These are phyloP conservation scores for Anolis sagrei DNA, from an alignment of 2,113 vertebrate genomes.

Conservation along the genomic window DNA sequence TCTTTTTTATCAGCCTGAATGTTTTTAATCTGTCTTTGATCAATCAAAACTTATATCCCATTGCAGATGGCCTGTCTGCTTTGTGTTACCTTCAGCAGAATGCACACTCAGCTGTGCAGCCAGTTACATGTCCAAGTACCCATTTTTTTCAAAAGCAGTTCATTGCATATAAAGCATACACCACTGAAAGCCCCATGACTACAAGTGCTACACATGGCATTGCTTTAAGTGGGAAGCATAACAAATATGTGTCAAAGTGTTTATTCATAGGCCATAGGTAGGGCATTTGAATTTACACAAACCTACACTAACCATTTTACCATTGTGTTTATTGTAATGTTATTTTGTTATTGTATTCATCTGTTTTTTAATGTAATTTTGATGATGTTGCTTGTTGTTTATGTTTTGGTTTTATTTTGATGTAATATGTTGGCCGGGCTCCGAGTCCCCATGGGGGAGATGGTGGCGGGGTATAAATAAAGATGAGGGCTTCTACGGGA, in stretches of 20 bases:
- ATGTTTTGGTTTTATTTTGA: no score
- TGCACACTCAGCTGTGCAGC: neutral
- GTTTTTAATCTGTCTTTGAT: neutral
- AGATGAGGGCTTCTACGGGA: no score
- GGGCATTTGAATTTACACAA: neutral
- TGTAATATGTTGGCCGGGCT: no score
- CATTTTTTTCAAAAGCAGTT: neutral
- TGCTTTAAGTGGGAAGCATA: neutral
- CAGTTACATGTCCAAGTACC: neutral
- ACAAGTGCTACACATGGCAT: neutral
- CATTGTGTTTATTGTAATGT: no score
- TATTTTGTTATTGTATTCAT: no score
- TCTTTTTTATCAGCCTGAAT: neutral
- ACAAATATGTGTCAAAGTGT: no score
- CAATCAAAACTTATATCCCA: neutral
- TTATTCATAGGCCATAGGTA: neutral
- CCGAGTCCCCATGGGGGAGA: no score
- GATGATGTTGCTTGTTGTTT: no score
- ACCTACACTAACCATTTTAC: neutral
- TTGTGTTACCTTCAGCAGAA: neutral
- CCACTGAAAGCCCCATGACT: neutral
- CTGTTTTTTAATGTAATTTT: no score
- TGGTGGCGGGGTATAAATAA: no score
- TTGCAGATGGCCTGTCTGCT: neutral
- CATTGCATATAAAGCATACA: no score